These are phyloP conservation scores for Cololabis saira DNA, from an alignment of 2,113 vertebrate species.

Conservation along the genomic window DNA sequence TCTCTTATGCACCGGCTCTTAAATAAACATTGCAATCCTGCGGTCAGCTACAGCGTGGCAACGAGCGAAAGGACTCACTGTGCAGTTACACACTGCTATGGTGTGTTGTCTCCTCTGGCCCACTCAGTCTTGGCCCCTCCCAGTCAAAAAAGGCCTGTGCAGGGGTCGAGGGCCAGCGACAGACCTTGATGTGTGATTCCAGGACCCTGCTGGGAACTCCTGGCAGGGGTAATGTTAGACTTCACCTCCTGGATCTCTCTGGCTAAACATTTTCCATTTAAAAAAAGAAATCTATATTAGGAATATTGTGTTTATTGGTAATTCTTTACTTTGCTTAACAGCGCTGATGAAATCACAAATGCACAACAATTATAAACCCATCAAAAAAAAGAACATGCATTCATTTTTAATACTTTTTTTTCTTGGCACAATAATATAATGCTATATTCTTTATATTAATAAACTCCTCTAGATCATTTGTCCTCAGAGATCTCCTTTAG, in stretches of 20 bases:
- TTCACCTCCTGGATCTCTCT: constrained; percentile 46
- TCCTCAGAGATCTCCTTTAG: no score
- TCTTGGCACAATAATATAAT: not conserved
- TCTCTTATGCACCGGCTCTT: constrained; percentile 86
- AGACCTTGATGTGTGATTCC: constrained; percentile 76
- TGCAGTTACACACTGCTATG: constrained; percentile 80
- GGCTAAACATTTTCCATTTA: constrained; percentile 35
- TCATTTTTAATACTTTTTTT: not conserved
- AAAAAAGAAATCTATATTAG: constrained; percentile 45
- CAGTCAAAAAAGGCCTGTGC: constrained; percentile 64
- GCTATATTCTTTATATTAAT: not conserved
- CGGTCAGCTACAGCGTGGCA: constrained; percentile 81
- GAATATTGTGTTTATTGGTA: constrained; percentile 38
- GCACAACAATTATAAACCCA: not conserved
- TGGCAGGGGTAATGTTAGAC: constrained; percentile 68
- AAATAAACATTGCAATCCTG: constrained; percentile 85
- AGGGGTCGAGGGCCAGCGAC: constrained; percentile 70
- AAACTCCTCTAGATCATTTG: no score
- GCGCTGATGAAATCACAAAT: not conserved
- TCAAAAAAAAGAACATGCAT: not conserved
- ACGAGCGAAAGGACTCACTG: constrained; percentile 83
- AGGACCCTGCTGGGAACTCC: constrained; percentile 70
- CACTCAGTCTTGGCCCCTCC: constrained; percentile 65
- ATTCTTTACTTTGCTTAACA: constrained; percentile 21
- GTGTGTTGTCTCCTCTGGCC: constrained; percentile 78